A percentile compares a stretch with the other conserved stretches of the same genome.
Evolutionary conservation across 1,140 invertebrate species (phyloP).

Genomic region (Heliothis virescens): DNA sequence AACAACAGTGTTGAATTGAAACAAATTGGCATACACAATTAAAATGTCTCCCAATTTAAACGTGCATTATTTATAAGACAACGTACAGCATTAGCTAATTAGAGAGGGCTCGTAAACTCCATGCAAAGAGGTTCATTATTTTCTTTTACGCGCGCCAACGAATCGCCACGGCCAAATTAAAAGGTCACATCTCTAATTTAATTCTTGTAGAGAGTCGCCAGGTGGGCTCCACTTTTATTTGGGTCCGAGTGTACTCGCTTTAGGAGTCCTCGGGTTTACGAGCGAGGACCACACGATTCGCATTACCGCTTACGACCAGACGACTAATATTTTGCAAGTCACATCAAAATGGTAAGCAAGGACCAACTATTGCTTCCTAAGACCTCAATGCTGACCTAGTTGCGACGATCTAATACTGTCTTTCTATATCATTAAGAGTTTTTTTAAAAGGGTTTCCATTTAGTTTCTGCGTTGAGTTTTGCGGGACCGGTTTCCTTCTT

Average conservation of each 20-base stretch:
- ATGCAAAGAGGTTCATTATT: slow-evolving; percentile 47
- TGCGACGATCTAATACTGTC: slow-evolving; percentile 29
- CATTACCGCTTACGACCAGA: neutral
- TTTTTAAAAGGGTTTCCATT: slow-evolving; percentile 33
- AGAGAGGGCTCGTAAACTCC: slow-evolving; percentile 43
- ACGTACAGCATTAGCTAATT: slow-evolving; percentile 48
- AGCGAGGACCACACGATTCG: slow-evolving; percentile 10
- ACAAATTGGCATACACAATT: slow-evolving; percentile 40
- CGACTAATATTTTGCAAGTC: slow-evolving; percentile 26
- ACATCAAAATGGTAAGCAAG: slow-evolving; percentile 23
- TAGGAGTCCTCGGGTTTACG: slow-evolving; percentile 15
- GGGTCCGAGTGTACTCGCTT: slow-evolving; percentile 5
- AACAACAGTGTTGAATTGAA: slow-evolving; percentile 7
- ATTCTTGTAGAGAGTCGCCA: slow-evolving; percentile 35
- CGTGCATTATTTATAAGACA: slow-evolving; percentile 45
- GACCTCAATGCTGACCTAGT: slow-evolving; percentile 27
- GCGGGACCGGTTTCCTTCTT: neutral
- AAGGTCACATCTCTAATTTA: slow-evolving; percentile 47
- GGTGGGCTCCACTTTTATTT: slow-evolving; percentile 28
- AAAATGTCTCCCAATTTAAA: slow-evolving; percentile 46
- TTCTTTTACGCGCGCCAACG: slow-evolving; percentile 43
- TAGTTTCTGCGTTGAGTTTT: slow-evolving; percentile 20
- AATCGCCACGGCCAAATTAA: slow-evolving; percentile 39
- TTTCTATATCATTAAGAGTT: slow-evolving; percentile 33
- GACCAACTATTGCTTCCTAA: neutral